Conservation (phyloP, 1,140 invertebrate species). For the Drosophila oshimai region DNA sequence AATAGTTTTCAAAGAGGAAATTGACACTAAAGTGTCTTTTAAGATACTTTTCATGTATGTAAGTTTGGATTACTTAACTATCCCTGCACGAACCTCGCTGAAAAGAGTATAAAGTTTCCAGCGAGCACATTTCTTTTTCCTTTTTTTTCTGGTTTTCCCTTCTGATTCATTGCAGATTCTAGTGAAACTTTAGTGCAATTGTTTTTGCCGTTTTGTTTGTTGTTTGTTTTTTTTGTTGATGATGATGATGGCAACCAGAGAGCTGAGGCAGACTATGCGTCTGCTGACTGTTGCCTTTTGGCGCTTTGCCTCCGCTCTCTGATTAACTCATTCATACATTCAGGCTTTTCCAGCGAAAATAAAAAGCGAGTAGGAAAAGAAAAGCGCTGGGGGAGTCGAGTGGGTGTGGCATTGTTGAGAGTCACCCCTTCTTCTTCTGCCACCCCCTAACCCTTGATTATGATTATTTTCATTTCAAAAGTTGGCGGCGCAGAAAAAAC, state of each 20-base stretch:
- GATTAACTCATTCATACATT: constrained; percentile 75
- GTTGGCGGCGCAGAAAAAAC: constrained; percentile 58
- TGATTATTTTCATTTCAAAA: constrained; percentile 65
- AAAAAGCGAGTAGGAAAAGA: background rate
- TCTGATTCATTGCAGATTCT: constrained; percentile 72
- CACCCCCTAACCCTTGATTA: constrained; percentile 48
- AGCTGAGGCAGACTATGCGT: constrained; percentile 60
- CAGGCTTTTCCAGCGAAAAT: constrained; percentile 24
- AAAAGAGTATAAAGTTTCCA: constrained; percentile 24
- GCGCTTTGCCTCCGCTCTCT: constrained; percentile 62
- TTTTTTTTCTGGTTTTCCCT: constrained; percentile 25
- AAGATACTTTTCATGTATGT: background rate
- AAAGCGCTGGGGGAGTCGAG: background rate
- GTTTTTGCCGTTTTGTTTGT: constrained; percentile 48
- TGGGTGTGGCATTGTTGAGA: constrained; percentile 44
- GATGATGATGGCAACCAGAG: constrained; percentile 47
- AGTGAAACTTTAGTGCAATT: constrained; percentile 60
- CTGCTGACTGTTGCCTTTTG: constrained; percentile 58
- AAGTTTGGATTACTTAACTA: background rate
- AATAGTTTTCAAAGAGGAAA: no score
- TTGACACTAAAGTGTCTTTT: background rate
- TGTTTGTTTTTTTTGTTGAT: constrained; percentile 8
- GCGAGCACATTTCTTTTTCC: background rate
- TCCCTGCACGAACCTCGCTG: background rate
- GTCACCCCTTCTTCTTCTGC: constrained; percentile 1